phyloP scores from a whole-genome alignment of 2,113 vertebrate genomes.

The Forbesichthys papilliferus region DNA sequence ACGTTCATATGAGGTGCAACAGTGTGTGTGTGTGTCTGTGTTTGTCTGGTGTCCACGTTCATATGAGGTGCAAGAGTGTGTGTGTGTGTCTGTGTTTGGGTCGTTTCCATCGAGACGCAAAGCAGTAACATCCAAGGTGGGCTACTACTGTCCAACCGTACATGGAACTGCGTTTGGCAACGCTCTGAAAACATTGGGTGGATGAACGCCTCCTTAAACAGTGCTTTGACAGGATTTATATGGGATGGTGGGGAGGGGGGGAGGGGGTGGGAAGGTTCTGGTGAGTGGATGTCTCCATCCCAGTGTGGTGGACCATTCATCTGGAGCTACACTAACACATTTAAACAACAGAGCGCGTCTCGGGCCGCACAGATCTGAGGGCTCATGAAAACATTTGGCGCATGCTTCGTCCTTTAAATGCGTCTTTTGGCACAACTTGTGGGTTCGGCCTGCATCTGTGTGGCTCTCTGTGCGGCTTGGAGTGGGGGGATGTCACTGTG shows the following conservation, averaged over 20 bases:
- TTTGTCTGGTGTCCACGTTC: conserved; percentile 30
- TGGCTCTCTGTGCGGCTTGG: background rate
- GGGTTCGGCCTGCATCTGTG: background rate
- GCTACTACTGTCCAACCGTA: conserved; percentile 64
- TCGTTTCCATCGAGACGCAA: conserved; percentile 74
- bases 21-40: conserved; percentile 33
- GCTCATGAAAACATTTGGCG: conserved; percentile 38
- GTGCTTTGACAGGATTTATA: conserved; percentile 62
- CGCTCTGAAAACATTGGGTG: conserved; percentile 55
- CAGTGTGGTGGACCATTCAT: conserved; percentile 38
- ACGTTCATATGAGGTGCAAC: conserved; percentile 25
- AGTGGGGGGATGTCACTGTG: conserved; percentile 3
- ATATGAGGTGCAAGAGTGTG: conserved; percentile 35
- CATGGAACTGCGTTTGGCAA: conserved; percentile 72
- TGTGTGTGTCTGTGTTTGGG: conserved; percentile 63
- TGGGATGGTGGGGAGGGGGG: conserved; percentile 44
- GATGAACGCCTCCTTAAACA: conserved; percentile 38
- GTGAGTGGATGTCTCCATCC: conserved; percentile 50
- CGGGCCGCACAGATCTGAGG: conserved; percentile 23
- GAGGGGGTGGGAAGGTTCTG: conserved; percentile 38
- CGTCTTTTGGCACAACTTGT: conserved; percentile 8
- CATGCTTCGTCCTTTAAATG: conserved; percentile 28
- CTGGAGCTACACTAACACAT: conserved; percentile 42
- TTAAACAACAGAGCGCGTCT: conserved; percentile 27
- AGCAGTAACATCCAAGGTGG: conserved; percentile 68